These are phyloP conservation scores for Oryzias javanicus DNA, from an alignment of 2,113 vertebrate species.

Conservation along the genomic window DNA sequence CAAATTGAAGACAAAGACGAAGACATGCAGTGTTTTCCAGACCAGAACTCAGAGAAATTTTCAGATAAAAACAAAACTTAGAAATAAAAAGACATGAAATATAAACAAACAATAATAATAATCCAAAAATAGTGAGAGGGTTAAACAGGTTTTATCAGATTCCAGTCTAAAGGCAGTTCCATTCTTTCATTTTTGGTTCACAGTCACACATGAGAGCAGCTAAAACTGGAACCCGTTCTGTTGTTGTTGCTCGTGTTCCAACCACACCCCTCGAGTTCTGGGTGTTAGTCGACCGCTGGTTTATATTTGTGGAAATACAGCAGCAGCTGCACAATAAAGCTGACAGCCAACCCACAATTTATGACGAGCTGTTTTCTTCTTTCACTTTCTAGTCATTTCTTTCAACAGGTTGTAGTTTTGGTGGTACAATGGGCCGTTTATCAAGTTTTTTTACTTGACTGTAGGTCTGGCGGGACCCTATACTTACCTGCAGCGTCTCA, in stretches of 20 bases:
- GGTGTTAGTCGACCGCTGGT: background rate
- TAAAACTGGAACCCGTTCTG: no score
- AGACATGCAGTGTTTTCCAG: no score
- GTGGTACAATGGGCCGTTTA: background rate
- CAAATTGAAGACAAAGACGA: no score
- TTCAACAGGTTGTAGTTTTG: background rate
- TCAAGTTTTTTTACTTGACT: background rate
- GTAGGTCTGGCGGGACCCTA: background rate
- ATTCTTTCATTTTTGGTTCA: no score
- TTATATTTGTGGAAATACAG: background rate
- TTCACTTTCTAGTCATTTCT: background rate
- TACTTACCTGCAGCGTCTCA: conserved; percentile 16
- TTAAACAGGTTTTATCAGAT: background rate
- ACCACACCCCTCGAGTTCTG: no score
- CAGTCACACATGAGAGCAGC: no score
- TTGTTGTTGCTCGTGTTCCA: no score
- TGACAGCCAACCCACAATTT: background rate
- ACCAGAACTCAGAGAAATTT: no score
- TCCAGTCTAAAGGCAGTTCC: background rate
- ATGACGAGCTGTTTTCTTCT: background rate
- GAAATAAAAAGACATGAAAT: no score
- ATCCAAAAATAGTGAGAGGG: no score
- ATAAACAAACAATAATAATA: no score
- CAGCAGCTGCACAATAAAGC: background rate
- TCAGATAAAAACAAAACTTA: no score